Evolutionary conservation across 2,797 vertebrate species (phyloP).

Genomic region (Octomys mimax): DNA sequence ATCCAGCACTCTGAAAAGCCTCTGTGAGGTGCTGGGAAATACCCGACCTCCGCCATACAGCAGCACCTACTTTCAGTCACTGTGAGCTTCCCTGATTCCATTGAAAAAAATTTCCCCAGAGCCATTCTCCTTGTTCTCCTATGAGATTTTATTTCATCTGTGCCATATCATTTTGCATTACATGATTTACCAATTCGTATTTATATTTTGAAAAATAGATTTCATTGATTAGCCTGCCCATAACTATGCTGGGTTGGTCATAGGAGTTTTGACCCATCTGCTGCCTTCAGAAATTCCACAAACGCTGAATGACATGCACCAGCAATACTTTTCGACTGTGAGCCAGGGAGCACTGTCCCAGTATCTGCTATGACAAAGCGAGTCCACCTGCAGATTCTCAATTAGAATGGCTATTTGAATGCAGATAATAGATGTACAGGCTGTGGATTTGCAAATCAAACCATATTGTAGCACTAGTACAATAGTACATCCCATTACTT

Average conservation of each 20-base stretch:
- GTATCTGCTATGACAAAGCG: slow-evolving; percentile 77
- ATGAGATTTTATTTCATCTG: slow-evolving; percentile 75
- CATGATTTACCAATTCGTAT: slow-evolving; percentile 75
- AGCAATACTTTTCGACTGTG: slow-evolving; percentile 62
- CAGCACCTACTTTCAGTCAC: slow-evolving; percentile 73
- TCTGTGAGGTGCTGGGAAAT: slow-evolving; percentile 58
- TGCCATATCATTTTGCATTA: slow-evolving; percentile 74
- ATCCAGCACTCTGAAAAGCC: slow-evolving; percentile 61
- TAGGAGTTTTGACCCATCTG: slow-evolving; percentile 77
- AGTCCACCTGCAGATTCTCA: slow-evolving; percentile 72
- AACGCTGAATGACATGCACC: slow-evolving; percentile 76
- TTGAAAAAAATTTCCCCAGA: slow-evolving; percentile 74
- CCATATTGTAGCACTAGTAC: slow-evolving; percentile 74
- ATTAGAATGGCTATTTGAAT: slow-evolving; percentile 56
- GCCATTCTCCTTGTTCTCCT: slow-evolving; percentile 74
- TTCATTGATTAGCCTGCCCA: slow-evolving; percentile 75
- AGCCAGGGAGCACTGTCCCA: slow-evolving; percentile 70
- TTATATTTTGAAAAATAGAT: slow-evolving; percentile 71
- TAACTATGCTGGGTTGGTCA: slow-evolving; percentile 67
- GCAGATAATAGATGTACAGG: slow-evolving; percentile 68
- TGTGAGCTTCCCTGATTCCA: slow-evolving; percentile 61
- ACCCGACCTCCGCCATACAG: not conserved
- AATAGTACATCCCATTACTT: slow-evolving; percentile 69
- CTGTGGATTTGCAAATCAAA: slow-evolving; percentile 73
- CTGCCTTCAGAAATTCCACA: slow-evolving; percentile 74